Evolutionary conservation across 2,888 invertebrate species (phyloP).

Genomic region (Margaritifera margaritifera): DNA sequence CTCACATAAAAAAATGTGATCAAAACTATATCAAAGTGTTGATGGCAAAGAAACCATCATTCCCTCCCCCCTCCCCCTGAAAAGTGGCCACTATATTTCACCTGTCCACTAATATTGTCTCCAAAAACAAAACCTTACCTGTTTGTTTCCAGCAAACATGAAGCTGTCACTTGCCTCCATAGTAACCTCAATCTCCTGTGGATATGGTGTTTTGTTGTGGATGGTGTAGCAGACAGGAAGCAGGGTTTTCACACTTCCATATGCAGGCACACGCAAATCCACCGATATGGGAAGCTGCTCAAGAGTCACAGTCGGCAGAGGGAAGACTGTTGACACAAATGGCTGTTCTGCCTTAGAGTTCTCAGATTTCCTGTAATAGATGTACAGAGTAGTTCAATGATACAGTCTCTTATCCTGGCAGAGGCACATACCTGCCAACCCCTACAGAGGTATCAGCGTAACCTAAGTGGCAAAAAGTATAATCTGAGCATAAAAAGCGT

Average conservation of each 20-base stretch:
- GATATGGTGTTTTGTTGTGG: conserved; percentile 81
- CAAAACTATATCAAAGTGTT: too few relatives aligned
- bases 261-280: conserved; percentile 78
- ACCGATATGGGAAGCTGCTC: conserved; percentile 72
- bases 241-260: conserved; percentile 80
- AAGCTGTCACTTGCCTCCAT: conserved; percentile 92
- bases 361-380: conserved; percentile 44
- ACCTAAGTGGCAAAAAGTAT: too few relatives aligned
- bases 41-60: too few relatives aligned
- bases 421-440: too few relatives aligned
- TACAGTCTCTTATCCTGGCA: not conserved
- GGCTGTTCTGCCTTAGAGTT: conserved; percentile 49
- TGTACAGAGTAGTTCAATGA: not conserved
- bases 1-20: too few relatives aligned
- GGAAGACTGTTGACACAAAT: conserved; percentile 61
- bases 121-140: conserved; percentile 75
- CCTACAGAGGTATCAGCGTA: too few relatives aligned
- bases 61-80: too few relatives aligned
- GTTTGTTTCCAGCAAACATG: conserved; percentile 96
- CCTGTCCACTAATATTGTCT: too few relatives aligned
- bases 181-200: conserved; percentile 82
- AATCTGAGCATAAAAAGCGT: too few relatives aligned
- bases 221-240: conserved; percentile 76
- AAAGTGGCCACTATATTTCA: too few relatives aligned
- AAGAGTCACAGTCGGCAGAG: conserved; percentile 68